Evolutionary conservation across 2,113 vertebrate genomes (phyloP), one percentile per base, ranked within the genome.

Genomic region (Tyrannus savana): DNA sequence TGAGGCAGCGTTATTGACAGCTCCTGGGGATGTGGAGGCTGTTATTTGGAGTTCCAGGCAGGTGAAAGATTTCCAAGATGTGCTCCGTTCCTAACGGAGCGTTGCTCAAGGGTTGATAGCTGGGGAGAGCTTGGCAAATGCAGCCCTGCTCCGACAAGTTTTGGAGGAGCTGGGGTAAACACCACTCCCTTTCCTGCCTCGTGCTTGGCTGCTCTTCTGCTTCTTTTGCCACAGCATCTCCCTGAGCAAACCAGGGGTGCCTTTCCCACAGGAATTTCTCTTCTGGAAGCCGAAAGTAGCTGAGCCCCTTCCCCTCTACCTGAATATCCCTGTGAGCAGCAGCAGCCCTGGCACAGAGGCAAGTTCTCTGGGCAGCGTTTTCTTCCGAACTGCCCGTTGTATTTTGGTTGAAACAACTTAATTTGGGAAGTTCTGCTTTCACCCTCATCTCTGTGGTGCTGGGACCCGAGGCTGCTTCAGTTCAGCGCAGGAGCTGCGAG

Each of bases 381-480:
- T 35, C 50, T 55, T 31, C 69, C 37, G 1, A 44, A 19, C 13
- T 4, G 35, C 22, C 41, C 2, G 2, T 21, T 1, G 24, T 28
- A 41, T 69, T 81, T 8, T 33, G 42, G 55, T 67, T 33, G 25
- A 2, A 85, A 28, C 2, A 14, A 50, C 59, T n/a, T 11, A 58
- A 24, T 3, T 4, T 0, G 41, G 47, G 8, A 42, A 25, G 44
- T 71, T 86, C 56, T 64, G 89, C 80, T 75, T 69, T 71, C 47
- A 17, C 46, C 58, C 5, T 0, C 6, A 0, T 11, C 68, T 2
- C 72, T 39, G 35, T 0, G 3, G 39, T 0, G 3, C 69, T 69
- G 19, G 56, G 9, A 1, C 56, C 6, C 1, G 7, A 35, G 71
- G 85, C n/a, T 14, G 49, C 21, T 24, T 4, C 2, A 2, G 52